A percentile compares a stretch with the other conserved stretches of the same genome.
These are phyloP conservation scores for Sorex fumeus DNA, from an alignment of 2,113 vertebrate species.

Conservation along the genomic window DNA sequence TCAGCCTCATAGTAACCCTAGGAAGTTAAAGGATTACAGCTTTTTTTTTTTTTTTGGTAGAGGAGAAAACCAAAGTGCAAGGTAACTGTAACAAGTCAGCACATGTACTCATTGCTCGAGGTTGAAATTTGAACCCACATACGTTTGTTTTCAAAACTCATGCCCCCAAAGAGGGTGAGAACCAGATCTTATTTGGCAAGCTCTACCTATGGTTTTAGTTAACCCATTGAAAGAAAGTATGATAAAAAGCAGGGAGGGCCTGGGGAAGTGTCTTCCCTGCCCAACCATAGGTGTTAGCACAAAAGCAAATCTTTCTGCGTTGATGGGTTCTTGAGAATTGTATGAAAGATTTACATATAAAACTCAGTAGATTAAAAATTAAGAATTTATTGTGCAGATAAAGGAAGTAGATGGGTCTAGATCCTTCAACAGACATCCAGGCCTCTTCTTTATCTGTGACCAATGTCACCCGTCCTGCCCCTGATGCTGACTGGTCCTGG, in stretches of 20 bases:
- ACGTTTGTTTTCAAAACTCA: background rate
- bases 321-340: too few relatives aligned
- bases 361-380: too few relatives aligned
- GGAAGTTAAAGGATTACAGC: too few relatives aligned
- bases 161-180: background rate
- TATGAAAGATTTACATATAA: too few relatives aligned
- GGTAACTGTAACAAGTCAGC: background rate
- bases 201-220: background rate
- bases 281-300: too few relatives aligned
- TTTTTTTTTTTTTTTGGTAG: rapidly evolving
- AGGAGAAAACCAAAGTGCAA: background rate
- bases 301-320: too few relatives aligned
- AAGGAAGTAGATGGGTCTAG: too few relatives aligned
- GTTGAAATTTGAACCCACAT: background rate
- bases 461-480: too few relatives aligned
- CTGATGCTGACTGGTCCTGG: too few relatives aligned
- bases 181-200: rapidly evolving
- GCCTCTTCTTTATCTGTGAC: too few relatives aligned
- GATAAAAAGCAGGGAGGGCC: background rate
- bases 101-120: rapidly evolving
- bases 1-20: rapidly evolving
- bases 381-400: too few relatives aligned
- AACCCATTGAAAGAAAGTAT: background rate
- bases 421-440: too few relatives aligned
- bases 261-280: background rate